Percentiles rank a stretch among this genome's conserved stretches.
phyloP scores from a whole-genome alignment of 2,113 vertebrate species.

The Gavialis gangeticus region DNA sequence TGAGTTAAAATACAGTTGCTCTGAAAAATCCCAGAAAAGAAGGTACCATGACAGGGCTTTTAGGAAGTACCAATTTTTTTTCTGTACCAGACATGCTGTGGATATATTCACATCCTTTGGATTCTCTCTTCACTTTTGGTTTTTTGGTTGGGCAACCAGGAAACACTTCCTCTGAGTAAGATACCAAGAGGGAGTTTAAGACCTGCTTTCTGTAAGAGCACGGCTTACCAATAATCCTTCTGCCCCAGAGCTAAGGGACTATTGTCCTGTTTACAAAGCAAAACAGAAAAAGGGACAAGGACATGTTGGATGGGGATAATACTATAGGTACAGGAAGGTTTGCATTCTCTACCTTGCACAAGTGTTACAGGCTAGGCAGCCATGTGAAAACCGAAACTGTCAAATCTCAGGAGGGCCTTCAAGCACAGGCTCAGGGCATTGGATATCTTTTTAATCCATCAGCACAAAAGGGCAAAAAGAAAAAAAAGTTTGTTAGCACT shows the following conservation, averaged over 20 bases:
- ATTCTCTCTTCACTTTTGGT: neutral
- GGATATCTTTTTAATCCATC: neutral
- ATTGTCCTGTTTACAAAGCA: neutral
- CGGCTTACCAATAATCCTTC: neutral
- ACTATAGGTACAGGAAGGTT: neutral
- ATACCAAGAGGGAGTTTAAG: neutral
- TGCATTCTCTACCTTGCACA: rapidly evolving
- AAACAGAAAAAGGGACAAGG: neutral
- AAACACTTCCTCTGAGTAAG: neutral
- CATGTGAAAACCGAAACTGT: neutral
- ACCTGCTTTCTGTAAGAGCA: neutral
- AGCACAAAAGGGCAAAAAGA: neutral
- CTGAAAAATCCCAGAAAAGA: neutral
- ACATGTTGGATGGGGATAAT: neutral
- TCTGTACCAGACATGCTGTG: neutral
- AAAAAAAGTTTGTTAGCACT: neutral
- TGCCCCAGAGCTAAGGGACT: neutral
- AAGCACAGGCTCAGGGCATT: neutral
- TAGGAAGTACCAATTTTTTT: neutral
- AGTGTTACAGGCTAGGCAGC: neutral
- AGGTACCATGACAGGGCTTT: neutral
- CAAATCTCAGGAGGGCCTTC: neutral
- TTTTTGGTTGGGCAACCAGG: neutral
- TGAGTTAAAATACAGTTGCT: constrained; percentile 9
- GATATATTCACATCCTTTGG: neutral